Evolutionary conservation across 2,888 invertebrate species (phyloP).

Genomic region (Drosophila infuscata): DNA sequence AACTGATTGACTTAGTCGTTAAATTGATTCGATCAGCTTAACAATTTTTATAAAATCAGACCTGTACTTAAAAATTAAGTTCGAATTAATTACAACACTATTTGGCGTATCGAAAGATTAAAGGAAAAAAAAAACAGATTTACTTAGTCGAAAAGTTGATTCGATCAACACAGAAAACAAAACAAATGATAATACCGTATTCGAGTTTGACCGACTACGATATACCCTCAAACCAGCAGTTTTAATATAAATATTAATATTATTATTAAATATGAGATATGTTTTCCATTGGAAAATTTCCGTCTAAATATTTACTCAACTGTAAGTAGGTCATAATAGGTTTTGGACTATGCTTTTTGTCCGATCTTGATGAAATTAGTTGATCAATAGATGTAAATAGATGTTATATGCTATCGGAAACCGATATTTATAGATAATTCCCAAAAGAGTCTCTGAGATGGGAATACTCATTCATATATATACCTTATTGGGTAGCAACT

Average conservation of each 20-base stretch:
- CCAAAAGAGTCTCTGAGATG: no score
- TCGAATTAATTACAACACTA: not conserved
- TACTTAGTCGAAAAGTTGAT: not conserved
- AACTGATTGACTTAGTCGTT: conserved; percentile 49
- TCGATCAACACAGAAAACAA: not conserved
- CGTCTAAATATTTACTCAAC: not conserved
- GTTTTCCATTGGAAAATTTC: not conserved
- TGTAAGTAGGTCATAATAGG: not conserved
- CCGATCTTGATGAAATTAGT: not conserved
- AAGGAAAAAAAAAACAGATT: not conserved
- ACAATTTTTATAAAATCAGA: not conserved
- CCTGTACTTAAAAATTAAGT: not conserved
- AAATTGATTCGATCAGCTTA: not conserved
- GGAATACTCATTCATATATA: not conserved
- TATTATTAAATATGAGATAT: not conserved
- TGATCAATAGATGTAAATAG: not conserved
- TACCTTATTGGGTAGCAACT: no score
- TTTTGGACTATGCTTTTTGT: not conserved
- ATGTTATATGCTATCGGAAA: not conserved
- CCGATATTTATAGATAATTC: not conserved
- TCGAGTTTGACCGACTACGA: not conserved
- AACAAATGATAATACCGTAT: not conserved
- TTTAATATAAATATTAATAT: not conserved
- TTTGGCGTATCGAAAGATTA: not conserved
- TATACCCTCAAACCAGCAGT: not conserved